These are phyloP conservation scores for Tigriopus japonicus DNA, from an alignment of 1,140 invertebrate genomes.

Conservation along the genomic window DNA sequence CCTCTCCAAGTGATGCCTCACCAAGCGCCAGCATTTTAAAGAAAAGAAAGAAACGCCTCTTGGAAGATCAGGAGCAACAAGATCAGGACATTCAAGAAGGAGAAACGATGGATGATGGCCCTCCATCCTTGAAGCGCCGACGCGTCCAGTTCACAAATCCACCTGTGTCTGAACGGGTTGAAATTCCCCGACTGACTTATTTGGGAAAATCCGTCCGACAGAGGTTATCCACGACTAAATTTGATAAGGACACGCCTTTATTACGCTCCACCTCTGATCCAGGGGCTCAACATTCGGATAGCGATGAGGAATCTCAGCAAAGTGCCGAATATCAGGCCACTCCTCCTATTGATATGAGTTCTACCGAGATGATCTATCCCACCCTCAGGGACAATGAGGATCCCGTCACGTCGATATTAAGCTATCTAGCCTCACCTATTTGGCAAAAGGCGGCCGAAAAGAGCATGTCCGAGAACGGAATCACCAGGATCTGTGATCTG, in stretches of 20 bases:
- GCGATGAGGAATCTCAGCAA: background rate
- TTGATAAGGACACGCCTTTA: background rate
- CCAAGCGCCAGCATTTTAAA: constrained; percentile 8
- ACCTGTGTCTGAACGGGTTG: constrained; percentile 15
- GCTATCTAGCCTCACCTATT: background rate
- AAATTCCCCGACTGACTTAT: constrained; percentile 2
- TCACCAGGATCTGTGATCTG: background rate
- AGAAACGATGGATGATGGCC: too few species aligned
- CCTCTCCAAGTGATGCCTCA: constrained; percentile 2
- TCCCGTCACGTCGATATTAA: background rate
- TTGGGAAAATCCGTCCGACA: background rate
- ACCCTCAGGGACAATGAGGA: background rate
- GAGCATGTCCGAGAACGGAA: background rate
- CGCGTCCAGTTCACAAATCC: constrained; percentile 14
- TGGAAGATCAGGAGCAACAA: too few species aligned
- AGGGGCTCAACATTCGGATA: background rate
- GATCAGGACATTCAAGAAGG: too few species aligned
- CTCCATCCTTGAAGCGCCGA: background rate
- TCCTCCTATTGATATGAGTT: background rate
- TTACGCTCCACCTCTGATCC: too few species aligned
- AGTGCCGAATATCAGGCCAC: background rate
- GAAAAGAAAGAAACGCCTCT: background rate
- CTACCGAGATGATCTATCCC: background rate
- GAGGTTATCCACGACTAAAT: background rate
- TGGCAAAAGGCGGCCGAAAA: constrained; percentile 8